Base-by-base conservation (phyloP, 2,113 vertebrate genomes). In the Colinus virginianus region DNA sequence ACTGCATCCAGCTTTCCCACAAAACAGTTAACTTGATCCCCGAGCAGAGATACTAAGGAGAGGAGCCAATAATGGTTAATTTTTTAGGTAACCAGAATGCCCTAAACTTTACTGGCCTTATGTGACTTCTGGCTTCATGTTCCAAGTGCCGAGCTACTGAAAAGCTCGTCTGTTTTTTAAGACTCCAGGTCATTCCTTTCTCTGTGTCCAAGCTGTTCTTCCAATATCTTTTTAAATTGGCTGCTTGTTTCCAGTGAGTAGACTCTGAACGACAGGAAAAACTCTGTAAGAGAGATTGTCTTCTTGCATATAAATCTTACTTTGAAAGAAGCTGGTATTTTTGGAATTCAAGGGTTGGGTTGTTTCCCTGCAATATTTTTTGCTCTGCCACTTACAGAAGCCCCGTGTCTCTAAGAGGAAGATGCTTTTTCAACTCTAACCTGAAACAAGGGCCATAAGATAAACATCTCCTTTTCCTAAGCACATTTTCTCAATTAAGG, bases 61-160 rank as follows among this genome's bases (percentile, higher is more conserved):
- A 63, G 46, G 48, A 85, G 78, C 76, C 90, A 96, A 84, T 78
- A 90, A 64, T 53, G 22, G 49, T 69, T 83, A 78, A 78, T 83
- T 93, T 95, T 94, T 84, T 66, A 90, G 70, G 71, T 83, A 81
- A 77, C 17, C 79, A 70, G 53, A 72, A 94, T 93, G 91, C 42
- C 74, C 75, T 79, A 84, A 76, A 74, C 46, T 38, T 84, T 76
- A 72, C 26, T 83, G 90, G 15, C 83, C 82, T 97, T 90, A 91
- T 67, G 77, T 87, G 90, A 63, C 90, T 78, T 84, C 43, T 68
- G 82, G 66, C 21, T 62, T 48, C 78, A 82, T 48, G 20, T 67
- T 96, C 94, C 88, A 94, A 96, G 93, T 51, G 88, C 61, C 78
- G 84, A 90, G 79, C 88, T 92, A 95, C 95, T 95, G 89, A 95